Percentiles rank a stretch among this genome's conserved stretches.
phyloP scores from a whole-genome alignment of 2,888 invertebrate genomes.

The Chymomyza amoena region DNA sequence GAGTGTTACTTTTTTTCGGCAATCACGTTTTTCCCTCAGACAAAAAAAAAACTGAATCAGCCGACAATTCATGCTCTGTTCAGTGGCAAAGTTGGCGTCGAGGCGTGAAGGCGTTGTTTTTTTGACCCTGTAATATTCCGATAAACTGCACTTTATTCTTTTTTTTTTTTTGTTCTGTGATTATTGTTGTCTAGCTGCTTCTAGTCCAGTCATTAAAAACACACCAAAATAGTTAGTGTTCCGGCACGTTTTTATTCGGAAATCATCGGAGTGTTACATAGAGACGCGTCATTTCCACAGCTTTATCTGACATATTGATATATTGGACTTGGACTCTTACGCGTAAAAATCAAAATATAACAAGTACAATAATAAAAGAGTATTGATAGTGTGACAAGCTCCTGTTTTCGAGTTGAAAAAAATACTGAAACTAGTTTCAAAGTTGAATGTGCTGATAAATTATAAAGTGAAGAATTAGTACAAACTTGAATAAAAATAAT shows the following conservation, averaged over 20 bases:
- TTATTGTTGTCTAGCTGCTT: no score
- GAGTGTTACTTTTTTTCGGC: conserved; percentile 39
- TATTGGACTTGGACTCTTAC: background rate
- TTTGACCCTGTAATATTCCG: background rate
- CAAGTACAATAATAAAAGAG: no score
- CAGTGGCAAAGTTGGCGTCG: conserved; percentile 15
- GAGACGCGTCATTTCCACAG: background rate
- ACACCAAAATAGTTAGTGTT: background rate
- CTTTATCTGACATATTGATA: background rate
- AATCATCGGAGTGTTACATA: background rate
- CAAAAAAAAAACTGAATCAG: conserved; percentile 13
- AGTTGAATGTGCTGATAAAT: background rate
- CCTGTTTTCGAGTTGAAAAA: background rate
- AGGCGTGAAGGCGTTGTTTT: background rate
- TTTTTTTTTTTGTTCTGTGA: no score
- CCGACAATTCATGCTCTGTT: conserved; percentile 25
- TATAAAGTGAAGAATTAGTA: background rate
- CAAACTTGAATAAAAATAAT: background rate
- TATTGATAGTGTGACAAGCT: background rate
- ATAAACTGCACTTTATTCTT: background rate
- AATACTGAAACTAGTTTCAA: background rate
- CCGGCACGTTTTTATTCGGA: background rate
- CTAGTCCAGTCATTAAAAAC: no score
- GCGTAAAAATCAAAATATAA: background rate
- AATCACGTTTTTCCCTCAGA: conserved; percentile 33